Base-by-base conservation (phyloP, 1,140 invertebrate genomes). In the Lasioglossum albipes region DNA sequence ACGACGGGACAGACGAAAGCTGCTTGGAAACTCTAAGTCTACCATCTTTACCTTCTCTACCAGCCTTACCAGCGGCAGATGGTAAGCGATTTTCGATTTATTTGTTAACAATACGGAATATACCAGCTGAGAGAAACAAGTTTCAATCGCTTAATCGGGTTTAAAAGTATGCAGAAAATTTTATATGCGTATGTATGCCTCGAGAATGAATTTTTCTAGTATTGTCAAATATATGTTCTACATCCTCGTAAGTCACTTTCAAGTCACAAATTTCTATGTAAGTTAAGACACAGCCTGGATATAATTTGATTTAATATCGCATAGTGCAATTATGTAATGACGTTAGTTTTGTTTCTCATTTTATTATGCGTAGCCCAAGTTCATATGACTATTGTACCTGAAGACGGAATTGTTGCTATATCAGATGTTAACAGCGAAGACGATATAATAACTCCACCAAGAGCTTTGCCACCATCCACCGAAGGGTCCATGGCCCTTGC, bases 361-460 rank as follows among this genome's bases (percentile, higher is more conserved):
- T 84, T 79, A 66, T 65, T 81, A 66, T 72, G 91, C 90, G 62
- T 87, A 91, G 89, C 87, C 68, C 90, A 91, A 78, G 91, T 90
- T 86, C 87, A 87, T 72, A 87, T 91, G 80, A 86, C 88, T 84
- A 90, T 91, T 88, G 88, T 90, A 89, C 89, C 90, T 84, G 91
- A 91, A 79, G 89, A 92, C 54, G 88, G 91, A 83, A 89, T 91
- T 77, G 89, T 92, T 70, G 91, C 90, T 54, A 90, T 91, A 77
- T 87, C 91, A 52, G 85, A 84, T 79, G 87, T 73, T 79, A 88
- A 90, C 81, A 89, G 82, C 66, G 91, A 92, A 77, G 89, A 90
- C 62, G 88, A 91, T 49, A 57, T 86, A 68, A 84, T 89, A 78
- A 62, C 87, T 71, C 62, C 87, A 36, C 87, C 86, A 72, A 90